Percentiles rank a stretch among this genome's conserved stretches.
Conservation (phyloP, 2,797 vertebrate genomes). For the Myotis pilosus region DNA sequence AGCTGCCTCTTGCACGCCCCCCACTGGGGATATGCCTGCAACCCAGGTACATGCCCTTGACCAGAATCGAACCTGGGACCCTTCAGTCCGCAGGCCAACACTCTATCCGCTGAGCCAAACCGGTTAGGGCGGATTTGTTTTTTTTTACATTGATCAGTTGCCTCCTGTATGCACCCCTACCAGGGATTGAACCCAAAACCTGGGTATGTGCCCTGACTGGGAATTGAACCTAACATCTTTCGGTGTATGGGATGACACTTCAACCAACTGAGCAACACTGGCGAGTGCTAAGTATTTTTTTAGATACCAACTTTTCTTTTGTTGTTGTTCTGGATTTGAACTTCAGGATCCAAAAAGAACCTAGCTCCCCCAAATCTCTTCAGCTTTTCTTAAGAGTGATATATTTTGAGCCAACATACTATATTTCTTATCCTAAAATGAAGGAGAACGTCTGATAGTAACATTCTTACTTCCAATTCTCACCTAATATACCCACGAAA, state of each 20-base stretch:
- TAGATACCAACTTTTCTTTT: not conserved
- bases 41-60: too few relatives aligned
- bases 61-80: too few relatives aligned
- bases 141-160: not conserved
- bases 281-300: not conserved
- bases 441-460: not conserved
- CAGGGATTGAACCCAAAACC: not conserved
- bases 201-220: not conserved
- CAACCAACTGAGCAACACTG: not conserved
- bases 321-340: constrained; percentile 18
- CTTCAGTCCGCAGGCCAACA: too few relatives aligned
- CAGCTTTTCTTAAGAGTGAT: not conserved
- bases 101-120: too few relatives aligned
- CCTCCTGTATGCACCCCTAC: not conserved
- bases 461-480: not conserved
- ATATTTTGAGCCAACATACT: not conserved
- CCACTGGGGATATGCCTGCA: too few relatives aligned
- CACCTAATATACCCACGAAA: not conserved
- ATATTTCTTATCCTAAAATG: not conserved
- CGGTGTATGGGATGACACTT: not conserved
- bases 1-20: too few relatives aligned
- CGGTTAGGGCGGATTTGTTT: too few relatives aligned
- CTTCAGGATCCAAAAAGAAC: not conserved
- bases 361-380: not conserved
- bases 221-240: not conserved